These are phyloP conservation scores for Megaptera novaeangliae DNA, from an alignment of 2,113 vertebrate species.

Conservation along the genomic window DNA sequence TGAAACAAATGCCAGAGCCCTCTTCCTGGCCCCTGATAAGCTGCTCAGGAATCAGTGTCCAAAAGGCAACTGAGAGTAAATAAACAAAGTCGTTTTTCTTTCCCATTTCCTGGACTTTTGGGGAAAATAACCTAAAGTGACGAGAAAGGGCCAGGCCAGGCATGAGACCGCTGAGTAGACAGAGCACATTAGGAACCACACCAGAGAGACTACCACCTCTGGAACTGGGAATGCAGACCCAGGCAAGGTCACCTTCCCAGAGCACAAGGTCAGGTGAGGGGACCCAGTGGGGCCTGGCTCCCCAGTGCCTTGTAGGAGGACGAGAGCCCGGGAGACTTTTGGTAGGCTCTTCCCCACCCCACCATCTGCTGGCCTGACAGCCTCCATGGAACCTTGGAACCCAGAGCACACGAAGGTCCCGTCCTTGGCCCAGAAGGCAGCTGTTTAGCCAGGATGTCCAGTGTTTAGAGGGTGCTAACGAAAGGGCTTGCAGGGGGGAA, in stretches of 20 bases:
- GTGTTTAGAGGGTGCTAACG: not conserved
- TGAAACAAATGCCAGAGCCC: not conserved
- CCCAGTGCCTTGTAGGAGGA: not conserved
- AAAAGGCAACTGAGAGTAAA: conserved; percentile 28
- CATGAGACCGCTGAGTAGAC: not conserved
- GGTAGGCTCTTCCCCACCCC: not conserved
- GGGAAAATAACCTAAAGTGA: not conserved
- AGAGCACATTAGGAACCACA: not conserved
- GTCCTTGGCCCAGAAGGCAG: not conserved
- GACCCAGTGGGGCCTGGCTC: not conserved
- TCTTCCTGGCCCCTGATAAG: not conserved
- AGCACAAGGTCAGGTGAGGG: not conserved
- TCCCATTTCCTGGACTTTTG: conserved; percentile 44
- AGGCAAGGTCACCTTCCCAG: not conserved
- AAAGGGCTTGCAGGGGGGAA: not conserved
- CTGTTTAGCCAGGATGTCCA: not conserved
- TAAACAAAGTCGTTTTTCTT: conserved; percentile 8
- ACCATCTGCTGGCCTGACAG: not conserved
- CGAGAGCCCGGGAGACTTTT: not conserved
- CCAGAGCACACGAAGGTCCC: not conserved
- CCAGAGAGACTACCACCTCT: not conserved
- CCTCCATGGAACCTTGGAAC: not conserved
- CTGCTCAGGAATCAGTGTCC: conserved; percentile 32
- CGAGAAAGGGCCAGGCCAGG: not conserved
- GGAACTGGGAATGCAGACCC: not conserved